These are phyloP conservation scores for Amphiura filiformis DNA, from an alignment of 35 echinoderm and acorn worm genomes.

Conservation along the genomic window DNA sequence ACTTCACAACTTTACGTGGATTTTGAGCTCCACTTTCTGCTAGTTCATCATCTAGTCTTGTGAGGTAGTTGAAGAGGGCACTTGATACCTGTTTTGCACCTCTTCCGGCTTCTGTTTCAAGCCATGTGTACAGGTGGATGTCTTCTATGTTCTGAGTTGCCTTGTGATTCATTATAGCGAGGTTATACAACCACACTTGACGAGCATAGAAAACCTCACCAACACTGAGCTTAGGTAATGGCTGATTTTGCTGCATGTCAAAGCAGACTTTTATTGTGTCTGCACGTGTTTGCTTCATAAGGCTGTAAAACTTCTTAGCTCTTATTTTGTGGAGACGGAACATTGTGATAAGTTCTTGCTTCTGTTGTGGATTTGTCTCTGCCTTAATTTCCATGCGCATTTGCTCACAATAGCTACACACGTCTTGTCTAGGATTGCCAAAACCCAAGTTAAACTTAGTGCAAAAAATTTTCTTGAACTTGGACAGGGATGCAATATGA, in stretches of 20 bases:
- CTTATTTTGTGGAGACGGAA: neutral
- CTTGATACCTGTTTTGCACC: neutral
- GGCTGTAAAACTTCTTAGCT: neutral
- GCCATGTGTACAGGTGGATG: neutral
- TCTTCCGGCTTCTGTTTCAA: neutral
- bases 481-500: neutral
- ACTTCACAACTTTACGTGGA: neutral
- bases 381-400: neutral
- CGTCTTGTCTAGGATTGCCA: neutral
- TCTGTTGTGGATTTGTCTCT: neutral
- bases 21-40: neutral
- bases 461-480: neutral
- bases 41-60: neutral
- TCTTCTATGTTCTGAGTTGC: neutral
- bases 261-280: neutral
- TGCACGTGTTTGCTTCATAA: neutral
- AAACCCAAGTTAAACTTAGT: neutral
- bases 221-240: neutral
- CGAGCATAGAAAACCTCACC: neutral
- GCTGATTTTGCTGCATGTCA: neutral
- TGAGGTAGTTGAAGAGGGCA: neutral
- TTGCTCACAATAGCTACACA: neutral
- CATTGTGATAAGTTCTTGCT: neutral
- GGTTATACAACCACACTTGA: neutral
- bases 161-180: neutral